Evolutionary conservation across 2,113 vertebrate genomes (phyloP), one percentile per base, ranked within the genome.

Genomic region (Poeciliopsis occidentalis): DNA sequence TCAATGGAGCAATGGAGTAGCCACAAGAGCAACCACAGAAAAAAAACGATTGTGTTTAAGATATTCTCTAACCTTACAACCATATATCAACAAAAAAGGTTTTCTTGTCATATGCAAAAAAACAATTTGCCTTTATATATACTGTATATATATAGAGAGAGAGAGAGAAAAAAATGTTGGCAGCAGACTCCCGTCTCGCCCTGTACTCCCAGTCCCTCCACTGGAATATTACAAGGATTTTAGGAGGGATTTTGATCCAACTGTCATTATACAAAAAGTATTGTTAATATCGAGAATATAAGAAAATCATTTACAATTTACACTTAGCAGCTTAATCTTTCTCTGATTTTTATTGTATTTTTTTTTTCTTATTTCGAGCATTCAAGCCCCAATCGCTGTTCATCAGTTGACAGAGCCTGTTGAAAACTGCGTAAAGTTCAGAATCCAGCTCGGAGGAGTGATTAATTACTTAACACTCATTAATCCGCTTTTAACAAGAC

Each of bases 401-500:
- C 31, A 79, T 82, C 76, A 86, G 69, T 54, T 31, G 61, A 67
- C 30, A 67, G 15, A 41, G 7, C 75, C 64, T 41, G 67, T 83
- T 85, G 78, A 80, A 79, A 27, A 37, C 22, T 27, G 60, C 29
- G 70, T 69, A 75, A 85, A 89, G 70, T 89, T 76, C 69, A 24
- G 82, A 79, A 82, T 78, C 65, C n/a, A 34, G 31, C 30, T 47
- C 31, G 31, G 66, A 6, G 22, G 17, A 29, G 1, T 81, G 81
- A 85, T 87, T 88, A 68, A 90, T 86, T 86, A 61, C 90, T 90
- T 82, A 85, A 34, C 37, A 62, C 82, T 83, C 78, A 29, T 37
- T 26, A 15, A 87, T 81, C 83, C 84, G 84, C 74, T 79, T 34
- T 69, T 47, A 34, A 85, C 76, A 26, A 47, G 60, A 83, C 72